These are phyloP conservation scores for Mylabris sibirica DNA, from an alignment of 2,888 invertebrate species.

Conservation along the genomic window DNA sequence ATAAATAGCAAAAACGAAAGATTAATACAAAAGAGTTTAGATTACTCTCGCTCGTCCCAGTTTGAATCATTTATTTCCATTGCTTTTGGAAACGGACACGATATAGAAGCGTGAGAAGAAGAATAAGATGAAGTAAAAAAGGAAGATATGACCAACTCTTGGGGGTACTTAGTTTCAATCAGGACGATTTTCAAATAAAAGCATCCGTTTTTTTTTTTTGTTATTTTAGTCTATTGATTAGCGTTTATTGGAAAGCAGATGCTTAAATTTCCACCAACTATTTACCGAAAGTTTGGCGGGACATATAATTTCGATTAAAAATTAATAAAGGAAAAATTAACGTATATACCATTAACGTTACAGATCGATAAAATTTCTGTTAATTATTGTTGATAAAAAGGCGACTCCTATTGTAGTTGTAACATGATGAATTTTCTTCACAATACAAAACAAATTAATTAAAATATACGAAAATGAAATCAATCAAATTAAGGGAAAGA, in stretches of 20 bases:
- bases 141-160: slow-evolving; percentile 48
- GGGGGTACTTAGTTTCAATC: slow-evolving; percentile 56
- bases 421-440: too few relatives aligned
- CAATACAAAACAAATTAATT: too few relatives aligned
- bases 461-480: not conserved
- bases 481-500: not conserved
- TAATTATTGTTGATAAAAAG: too few relatives aligned
- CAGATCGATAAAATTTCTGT: too few relatives aligned
- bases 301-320: not conserved
- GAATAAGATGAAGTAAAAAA: too few relatives aligned
- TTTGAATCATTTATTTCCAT: slow-evolving; percentile 56
- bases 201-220: slow-evolving; percentile 23
- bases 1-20: slow-evolving; percentile 22
- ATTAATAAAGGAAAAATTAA: not conserved
- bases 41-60: slow-evolving; percentile 37
- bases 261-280: slow-evolving; percentile 20
- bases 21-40: slow-evolving; percentile 40
- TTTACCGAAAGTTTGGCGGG: not conserved
- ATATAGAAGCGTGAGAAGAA: too few relatives aligned
- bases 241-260: slow-evolving; percentile 36
- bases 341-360: not conserved
- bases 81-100: slow-evolving; percentile 41
- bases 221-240: slow-evolving; percentile 47
- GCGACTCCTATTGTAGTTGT: too few relatives aligned
- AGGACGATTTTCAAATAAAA: slow-evolving; percentile 51